These are phyloP conservation scores for Merodon equestris DNA, from an alignment of 2,888 invertebrate species.

Conservation along the genomic window DNA sequence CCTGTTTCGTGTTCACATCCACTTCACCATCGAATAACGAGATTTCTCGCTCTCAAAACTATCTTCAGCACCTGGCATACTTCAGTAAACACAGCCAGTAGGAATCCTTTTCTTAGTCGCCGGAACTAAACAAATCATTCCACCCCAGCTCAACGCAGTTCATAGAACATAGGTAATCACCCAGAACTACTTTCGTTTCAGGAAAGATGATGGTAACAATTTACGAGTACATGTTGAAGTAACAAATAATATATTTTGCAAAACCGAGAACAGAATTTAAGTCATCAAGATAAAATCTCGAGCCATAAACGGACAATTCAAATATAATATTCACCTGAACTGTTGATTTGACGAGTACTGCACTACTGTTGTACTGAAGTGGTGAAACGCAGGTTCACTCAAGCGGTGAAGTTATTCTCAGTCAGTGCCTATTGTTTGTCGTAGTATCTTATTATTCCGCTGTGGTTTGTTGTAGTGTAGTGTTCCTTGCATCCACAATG, in stretches of 20 bases:
- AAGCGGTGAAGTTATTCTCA: no score
- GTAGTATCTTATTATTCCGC: conserved; percentile 39
- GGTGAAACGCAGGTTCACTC: no score
- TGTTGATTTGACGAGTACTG: conserved; percentile 19
- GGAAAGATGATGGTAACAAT: no score
- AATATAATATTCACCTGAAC: conserved; percentile 68
- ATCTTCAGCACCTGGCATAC: conserved; percentile 52
- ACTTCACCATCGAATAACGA: conserved; percentile 21
- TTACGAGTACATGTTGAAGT: no score
- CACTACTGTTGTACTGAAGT: no score
- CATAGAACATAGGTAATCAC: no score
- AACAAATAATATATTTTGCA: no score
- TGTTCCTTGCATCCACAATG: conserved; percentile 24
- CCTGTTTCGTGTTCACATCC: conserved; percentile 20
- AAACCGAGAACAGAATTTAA: conserved; percentile 35
- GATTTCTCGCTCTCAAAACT: conserved; percentile 56
- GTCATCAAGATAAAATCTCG: conserved; percentile 53
- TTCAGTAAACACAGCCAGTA: conserved; percentile 44
- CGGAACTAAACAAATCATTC: conserved; percentile 47
- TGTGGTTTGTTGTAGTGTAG: conserved; percentile 25
- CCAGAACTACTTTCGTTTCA: no score
- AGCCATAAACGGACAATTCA: conserved; percentile 63
- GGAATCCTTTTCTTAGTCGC: conserved; percentile 32
- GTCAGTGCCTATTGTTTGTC: no score
- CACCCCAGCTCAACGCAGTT: conserved; percentile 33